Percentiles rank a stretch among this genome's conserved stretches.
Evolutionary conservation across 2,888 invertebrate species (phyloP).

Genomic region (Malthinus flaveolus): DNA sequence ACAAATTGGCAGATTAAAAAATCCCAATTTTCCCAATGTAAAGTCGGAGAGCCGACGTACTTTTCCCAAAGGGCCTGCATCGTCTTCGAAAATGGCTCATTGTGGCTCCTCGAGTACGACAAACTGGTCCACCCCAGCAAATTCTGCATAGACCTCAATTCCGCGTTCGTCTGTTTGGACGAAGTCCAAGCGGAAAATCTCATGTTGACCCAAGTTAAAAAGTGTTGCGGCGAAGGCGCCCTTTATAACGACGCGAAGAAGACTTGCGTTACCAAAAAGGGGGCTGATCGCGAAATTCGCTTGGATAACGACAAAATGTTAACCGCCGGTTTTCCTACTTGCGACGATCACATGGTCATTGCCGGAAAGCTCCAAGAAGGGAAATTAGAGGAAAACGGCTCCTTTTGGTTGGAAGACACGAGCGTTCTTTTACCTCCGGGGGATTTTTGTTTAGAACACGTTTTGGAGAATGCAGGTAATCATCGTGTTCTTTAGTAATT

Average conservation of each 20-base stretch:
- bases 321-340: conserved; percentile 49
- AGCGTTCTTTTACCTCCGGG: conserved; percentile 51
- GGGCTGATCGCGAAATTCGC: conserved; percentile 43
- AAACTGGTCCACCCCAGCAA: conserved; percentile 58
- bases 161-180: conserved; percentile 65
- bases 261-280: conserved; percentile 54
- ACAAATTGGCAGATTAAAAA: conserved; percentile 56
- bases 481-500: conserved; percentile 30
- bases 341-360: conserved; percentile 57
- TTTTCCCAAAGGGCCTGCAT: conserved; percentile 45
- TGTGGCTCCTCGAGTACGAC: conserved; percentile 59
- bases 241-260: conserved; percentile 62
- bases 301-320: conserved; percentile 43
- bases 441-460: conserved; percentile 56
- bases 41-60: conserved; percentile 36
- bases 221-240: conserved; percentile 72
- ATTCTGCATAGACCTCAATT: conserved; percentile 71
- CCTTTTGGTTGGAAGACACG: conserved; percentile 56
- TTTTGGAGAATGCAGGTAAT: conserved; percentile 53
- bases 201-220: conserved; percentile 56
- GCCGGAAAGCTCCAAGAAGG: conserved; percentile 62
- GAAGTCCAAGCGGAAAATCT: conserved; percentile 39
- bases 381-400: conserved; percentile 59
- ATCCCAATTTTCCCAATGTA: conserved; percentile 50
- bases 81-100: conserved; percentile 66